Evolutionary conservation across 2,888 invertebrate species (phyloP), one percentile per base, ranked within the genome.

Genomic region (Tetheella fluctuosa): DNA sequence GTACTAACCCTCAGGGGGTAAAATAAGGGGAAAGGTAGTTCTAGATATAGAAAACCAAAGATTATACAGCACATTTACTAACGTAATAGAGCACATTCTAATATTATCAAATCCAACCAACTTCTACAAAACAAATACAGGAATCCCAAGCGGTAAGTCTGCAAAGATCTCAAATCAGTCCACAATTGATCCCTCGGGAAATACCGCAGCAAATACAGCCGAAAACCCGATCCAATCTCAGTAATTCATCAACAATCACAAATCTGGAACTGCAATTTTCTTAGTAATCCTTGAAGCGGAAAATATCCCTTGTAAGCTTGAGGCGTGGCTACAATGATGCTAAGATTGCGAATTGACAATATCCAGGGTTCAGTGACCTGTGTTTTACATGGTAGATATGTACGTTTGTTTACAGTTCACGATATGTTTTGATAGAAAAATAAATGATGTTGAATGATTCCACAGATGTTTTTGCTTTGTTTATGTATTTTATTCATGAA

Each of bases 321-420:
- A 59, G 54, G 57, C 48, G 55, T 59, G 28, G 48, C 42, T 20
- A 54, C 59, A 64, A 63, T 67, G 62, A 64, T 62, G 65, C 59
- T 68, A 64, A 57, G 63, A 65, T 71, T 68, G 70, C 63, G 59
- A 67, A 65, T 65, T 62, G 67, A 62, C 69, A 67, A 69, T 73
- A 69, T 68, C 62, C 62, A 59, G 61, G 68, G 64, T 68, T 65
- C 69, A 58, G 48, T 52, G 69, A 64, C 73, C 71, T 70, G 61
- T 60, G 69, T 62, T 68, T 70, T 67, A 69, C 54, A 20, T 48
- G 48, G 10, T n/a, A n/a, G 39, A 39, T 39, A 39, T 39, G 39
- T n/a, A 39, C 6, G 48, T 10, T 20, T 20, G 7, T 48, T 48
- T 48, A 48, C 20, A 48, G 20, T 48, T 20, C 2, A 20, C 48